phyloP scores from a whole-genome alignment of 2,113 vertebrate genomes.

The Pangasianodon gigas region DNA sequence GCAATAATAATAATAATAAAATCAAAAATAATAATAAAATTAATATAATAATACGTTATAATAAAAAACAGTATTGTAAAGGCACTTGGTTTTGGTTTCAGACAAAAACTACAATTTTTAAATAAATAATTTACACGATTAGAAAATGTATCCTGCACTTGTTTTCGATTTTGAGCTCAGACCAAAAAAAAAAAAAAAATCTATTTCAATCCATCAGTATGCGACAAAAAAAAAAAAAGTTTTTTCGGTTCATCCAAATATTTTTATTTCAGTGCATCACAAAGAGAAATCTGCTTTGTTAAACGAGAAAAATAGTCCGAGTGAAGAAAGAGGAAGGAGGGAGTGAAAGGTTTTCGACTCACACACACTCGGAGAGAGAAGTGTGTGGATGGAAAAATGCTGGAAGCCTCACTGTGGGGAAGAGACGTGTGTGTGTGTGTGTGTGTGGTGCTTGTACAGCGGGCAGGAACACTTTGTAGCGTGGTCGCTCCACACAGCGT shows the following conservation, averaged over 20 bases:
- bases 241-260: not conserved
- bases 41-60: too few species aligned
- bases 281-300: not conserved
- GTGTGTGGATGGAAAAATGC: constrained; percentile 64
- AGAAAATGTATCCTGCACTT: not conserved
- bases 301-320: not conserved
- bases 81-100: not conserved
- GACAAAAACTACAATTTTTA: not conserved
- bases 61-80: too few species aligned
- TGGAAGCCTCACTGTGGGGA: constrained; percentile 60
- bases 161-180: not conserved
- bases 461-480: constrained; percentile 27
- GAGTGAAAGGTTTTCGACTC: not conserved
- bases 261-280: not conserved
- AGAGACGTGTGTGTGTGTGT: constrained; percentile 45
- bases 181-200: not conserved
- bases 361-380: constrained; percentile 13
- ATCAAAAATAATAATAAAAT: too few species aligned
- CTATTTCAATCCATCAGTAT: too few species aligned
- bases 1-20: not conserved
- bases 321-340: not conserved
- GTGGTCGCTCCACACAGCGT: not conserved
- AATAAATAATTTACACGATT: not conserved
- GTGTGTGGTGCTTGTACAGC: constrained; percentile 65
- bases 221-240: too few species aligned